Evolutionary conservation across 37 sponge, comb jelly and placozoan species (phyloP).

Genomic region (Hexactinellida sp.): DNA sequence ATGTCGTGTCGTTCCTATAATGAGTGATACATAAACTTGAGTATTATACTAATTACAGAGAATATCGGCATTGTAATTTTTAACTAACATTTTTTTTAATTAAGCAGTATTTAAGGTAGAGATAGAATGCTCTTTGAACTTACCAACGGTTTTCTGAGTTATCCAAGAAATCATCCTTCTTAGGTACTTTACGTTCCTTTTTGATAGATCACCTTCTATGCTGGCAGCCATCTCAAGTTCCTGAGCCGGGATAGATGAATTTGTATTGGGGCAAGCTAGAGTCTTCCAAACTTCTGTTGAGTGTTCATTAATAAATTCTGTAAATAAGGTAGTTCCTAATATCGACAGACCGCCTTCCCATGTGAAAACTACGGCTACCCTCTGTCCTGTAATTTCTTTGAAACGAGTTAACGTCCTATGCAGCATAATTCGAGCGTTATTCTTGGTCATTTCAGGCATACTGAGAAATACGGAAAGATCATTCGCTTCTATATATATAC

Average conservation of each 20-base stretch:
- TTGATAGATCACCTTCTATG: not conserved
- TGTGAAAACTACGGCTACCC: not conserved
- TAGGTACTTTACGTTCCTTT: not conserved
- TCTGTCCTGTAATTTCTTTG: not conserved
- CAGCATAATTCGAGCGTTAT: not conserved
- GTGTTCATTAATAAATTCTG: not conserved
- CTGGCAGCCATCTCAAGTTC: not conserved
- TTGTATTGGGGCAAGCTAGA: not conserved
- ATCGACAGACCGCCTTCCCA: not conserved
- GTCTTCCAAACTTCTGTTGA: not conserved
- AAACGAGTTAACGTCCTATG: not conserved
- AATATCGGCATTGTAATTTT: too few species aligned
- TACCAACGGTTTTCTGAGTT: not conserved
- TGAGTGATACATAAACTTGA: not conserved
- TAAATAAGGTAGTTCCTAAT: not conserved
- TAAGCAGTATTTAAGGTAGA: too few species aligned
- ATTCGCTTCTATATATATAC: too few species aligned
- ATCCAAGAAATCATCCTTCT: constrained; percentile 3
- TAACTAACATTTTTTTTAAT: too few species aligned
- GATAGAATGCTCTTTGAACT: too few species aligned
- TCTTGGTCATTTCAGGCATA: not conserved
- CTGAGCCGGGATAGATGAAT: not conserved
- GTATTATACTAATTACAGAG: too few species aligned
- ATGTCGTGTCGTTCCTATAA: not conserved
- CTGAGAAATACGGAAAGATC: not conserved